A percentile compares a stretch with the other conserved stretches of the same genome.
phyloP scores from a whole-genome alignment of 2,888 invertebrate species.

The Drosophila rubida region DNA sequence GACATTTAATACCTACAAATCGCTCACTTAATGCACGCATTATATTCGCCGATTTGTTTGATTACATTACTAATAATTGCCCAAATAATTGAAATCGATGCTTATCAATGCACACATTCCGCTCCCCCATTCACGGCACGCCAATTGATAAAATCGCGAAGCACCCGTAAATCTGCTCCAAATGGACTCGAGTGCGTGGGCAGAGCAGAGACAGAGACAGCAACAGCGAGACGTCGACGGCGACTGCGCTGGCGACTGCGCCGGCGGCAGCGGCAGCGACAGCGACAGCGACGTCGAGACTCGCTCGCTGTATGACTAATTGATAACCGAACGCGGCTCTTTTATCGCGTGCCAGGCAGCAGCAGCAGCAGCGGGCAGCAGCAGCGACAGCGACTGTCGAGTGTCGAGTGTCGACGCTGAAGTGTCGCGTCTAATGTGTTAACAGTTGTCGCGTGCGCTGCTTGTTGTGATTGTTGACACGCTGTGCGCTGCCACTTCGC shows the following conservation, averaged over 20 bases:
- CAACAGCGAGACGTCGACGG: background rate
- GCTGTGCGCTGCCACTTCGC: background rate
- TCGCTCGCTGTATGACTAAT: conserved; percentile 46
- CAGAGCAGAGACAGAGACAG: background rate
- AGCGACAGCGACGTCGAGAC: background rate
- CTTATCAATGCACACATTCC: conserved; percentile 42
- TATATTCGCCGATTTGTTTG: conserved; percentile 43
- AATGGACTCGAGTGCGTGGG: background rate
- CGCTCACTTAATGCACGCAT: conserved; percentile 52
- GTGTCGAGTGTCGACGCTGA: conserved; percentile 17
- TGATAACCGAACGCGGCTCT: conserved; percentile 28
- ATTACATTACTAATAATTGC: conserved; percentile 58
- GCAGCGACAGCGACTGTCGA: too few species aligned
- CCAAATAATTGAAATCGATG: conserved; percentile 61
- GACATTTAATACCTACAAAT: conserved; percentile 56
- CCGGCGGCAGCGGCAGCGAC: background rate
- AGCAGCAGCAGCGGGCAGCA: too few species aligned
- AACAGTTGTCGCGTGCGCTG: conserved; percentile 54
- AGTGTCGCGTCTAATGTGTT: conserved; percentile 33
- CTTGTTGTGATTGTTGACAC: conserved; percentile 36
- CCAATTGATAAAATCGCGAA: background rate
- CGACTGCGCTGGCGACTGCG: background rate
- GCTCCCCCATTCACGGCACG: background rate
- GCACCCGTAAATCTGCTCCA: background rate
- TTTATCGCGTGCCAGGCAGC: conserved; percentile 64